phyloP scores from a whole-genome alignment of 2,113 vertebrate species.

The Nanorana parkeri region DNA sequence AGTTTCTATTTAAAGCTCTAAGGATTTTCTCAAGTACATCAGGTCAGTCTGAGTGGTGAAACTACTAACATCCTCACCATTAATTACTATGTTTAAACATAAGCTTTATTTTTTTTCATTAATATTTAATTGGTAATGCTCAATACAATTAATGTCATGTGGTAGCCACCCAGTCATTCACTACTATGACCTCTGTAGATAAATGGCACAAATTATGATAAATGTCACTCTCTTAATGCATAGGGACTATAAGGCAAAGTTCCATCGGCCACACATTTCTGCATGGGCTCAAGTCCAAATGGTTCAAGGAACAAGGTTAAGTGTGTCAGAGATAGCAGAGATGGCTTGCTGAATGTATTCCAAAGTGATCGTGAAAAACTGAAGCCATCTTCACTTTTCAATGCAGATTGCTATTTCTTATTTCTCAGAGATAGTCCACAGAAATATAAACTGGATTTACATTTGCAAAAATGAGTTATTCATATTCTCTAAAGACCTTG shows the following conservation, averaged over 20 bases:
- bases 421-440: background rate
- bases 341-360: background rate
- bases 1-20: background rate
- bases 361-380: background rate
- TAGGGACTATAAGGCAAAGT: slow-evolving; percentile 6
- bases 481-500: slow-evolving; percentile 36
- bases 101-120: background rate
- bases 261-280: slow-evolving; percentile 14
- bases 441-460: slow-evolving; percentile 29
- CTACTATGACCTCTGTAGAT: slow-evolving; percentile 18
- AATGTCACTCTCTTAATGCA: slow-evolving; percentile 14
- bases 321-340: background rate
- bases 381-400: background rate
- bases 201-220: slow-evolving; percentile 43
- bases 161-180: slow-evolving; percentile 25
- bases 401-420: background rate
- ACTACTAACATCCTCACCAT: background rate
- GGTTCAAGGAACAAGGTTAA: slow-evolving; percentile 30
- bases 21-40: background rate
- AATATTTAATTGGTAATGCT: slow-evolving; percentile 24
- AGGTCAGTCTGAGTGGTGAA: background rate
- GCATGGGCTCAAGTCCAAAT: slow-evolving; percentile 10
- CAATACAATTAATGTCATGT: slow-evolving; percentile 1
- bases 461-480: slow-evolving; percentile 8
- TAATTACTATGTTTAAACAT: slow-evolving; percentile 22